A percentile compares a stretch with the other conserved stretches of the same genome.
Evolutionary conservation across 2,113 vertebrate species (phyloP).

Genomic region (Heteronetta atricapilla): DNA sequence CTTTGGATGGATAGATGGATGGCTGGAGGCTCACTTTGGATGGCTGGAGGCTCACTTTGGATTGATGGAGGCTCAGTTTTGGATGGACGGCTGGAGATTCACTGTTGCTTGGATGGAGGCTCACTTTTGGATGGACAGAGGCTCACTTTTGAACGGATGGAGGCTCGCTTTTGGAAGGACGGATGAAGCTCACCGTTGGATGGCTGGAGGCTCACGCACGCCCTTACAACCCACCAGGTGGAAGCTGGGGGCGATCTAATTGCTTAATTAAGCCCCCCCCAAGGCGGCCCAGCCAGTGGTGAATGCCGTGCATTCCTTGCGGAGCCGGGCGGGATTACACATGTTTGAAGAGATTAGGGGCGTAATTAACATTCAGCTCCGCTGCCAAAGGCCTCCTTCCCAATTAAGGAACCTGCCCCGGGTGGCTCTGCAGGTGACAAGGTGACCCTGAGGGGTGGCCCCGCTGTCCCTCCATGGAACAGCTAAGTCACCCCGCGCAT

Average conservation of each 20-base stretch:
- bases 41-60: too few species aligned
- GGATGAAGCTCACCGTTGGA: neutral
- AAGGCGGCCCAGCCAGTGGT: neutral
- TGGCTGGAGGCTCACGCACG: neutral
- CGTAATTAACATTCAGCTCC: neutral
- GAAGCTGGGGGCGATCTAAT: neutral
- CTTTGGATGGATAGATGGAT: too few species aligned
- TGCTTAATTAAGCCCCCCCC: neutral
- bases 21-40: too few species aligned
- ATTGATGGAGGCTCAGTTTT: too few species aligned
- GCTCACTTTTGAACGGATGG: too few species aligned
- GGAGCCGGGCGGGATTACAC: neutral
- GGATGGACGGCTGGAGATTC: too few species aligned
- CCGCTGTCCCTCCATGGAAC: too few species aligned
- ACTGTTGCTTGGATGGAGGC: too few species aligned
- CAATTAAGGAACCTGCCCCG: slow-evolving; percentile 9
- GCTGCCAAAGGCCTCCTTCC: neutral
- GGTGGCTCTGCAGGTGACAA: neutral
- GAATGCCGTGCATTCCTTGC: slow-evolving; percentile 29
- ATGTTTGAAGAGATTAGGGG: neutral
- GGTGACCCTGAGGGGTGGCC: neutral
- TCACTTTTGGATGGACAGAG: too few species aligned
- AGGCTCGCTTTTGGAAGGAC: neutral
- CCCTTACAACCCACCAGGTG: neutral
- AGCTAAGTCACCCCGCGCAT: too few species aligned